Base-by-base conservation (phyloP, 2,113 vertebrate species). In the Chiloscyllium plagiosum region DNA sequence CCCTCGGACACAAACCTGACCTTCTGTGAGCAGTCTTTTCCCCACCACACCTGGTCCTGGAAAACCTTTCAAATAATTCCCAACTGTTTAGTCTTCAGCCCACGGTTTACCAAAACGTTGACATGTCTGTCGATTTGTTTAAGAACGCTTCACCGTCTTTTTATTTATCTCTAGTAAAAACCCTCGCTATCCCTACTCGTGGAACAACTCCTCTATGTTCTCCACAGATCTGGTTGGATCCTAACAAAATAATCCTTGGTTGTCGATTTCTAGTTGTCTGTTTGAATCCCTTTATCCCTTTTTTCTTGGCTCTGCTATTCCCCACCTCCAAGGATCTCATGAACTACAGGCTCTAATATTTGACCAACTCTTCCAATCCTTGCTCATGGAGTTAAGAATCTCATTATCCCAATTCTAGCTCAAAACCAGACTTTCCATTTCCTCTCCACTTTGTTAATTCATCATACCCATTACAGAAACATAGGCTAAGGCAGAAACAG, bases 401-500 rank as follows among this genome's bases (percentile, higher is more conserved):
- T 22, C 0, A 4, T 13, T 33, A 24, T n/a, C n/a, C 33, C 86
- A 24, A 22, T 70, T 50, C 15, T 37, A 22, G 56, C 33, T 66
- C 29, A 22, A 20, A 37, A 8, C 56, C 33, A 61, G 26, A 24
- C 33, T 95, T 50, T 42, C 69, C 5, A 15, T 76, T 17, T 68
- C 26, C 26, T 1, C 50, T 3, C 29, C 56, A 3, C 26, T n/a
- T 6, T 17, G 42, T 29, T 29, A 22, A 33, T 50, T 70, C 12
- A 7, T 96, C 47, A 96, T 96, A 78, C 5, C 95, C 96, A 66
- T 24, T 70, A 70, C 66, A n/a, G n/a, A n/a, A n/a, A n/a, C n/a
- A n/a, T n/a, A n/a, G n/a, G n/a, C n/a, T n/a, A n/a, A n/a, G n/a
- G n/a, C n/a, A 12, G 89, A 56, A n/a, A 92, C 5, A 47, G 42